Percentiles rank a stretch among this genome's conserved stretches.
Conservation (phyloP, 1,140 invertebrate species). For the Formica selysi region DNA sequence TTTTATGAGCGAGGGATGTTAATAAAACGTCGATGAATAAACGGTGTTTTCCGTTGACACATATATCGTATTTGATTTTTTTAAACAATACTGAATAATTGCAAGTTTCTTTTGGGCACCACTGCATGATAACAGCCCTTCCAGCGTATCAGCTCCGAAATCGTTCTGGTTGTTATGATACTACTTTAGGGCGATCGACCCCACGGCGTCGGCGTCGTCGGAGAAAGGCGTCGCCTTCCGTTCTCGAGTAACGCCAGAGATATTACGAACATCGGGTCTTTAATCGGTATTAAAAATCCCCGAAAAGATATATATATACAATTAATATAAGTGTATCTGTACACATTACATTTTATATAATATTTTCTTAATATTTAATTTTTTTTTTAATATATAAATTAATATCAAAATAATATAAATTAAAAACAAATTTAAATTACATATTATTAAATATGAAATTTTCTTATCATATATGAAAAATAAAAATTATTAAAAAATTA, state of each 20-base stretch:
- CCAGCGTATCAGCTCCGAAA: neutral
- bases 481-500: neutral
- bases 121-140: neutral
- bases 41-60: neutral
- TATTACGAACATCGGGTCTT: neutral
- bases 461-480: neutral
- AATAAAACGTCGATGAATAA: neutral
- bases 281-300: neutral
- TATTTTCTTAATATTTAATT: too few species aligned
- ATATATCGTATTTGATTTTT: neutral
- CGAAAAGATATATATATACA: neutral
- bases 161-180: conserved; percentile 25
- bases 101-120: neutral
- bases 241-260: neutral
- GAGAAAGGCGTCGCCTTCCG: conserved; percentile 17
- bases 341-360: too few species aligned
- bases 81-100: neutral
- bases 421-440: too few species aligned
- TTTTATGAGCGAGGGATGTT: neutral
- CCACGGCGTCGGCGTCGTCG: neutral
- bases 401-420: too few species aligned
- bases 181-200: conserved; percentile 29
- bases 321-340: too few species aligned
- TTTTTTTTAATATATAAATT: too few species aligned
- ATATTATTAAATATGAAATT: too few species aligned